Evolutionary conservation across 2,888 invertebrate genomes (phyloP).

Genomic region (Daptonema setosum): DNA sequence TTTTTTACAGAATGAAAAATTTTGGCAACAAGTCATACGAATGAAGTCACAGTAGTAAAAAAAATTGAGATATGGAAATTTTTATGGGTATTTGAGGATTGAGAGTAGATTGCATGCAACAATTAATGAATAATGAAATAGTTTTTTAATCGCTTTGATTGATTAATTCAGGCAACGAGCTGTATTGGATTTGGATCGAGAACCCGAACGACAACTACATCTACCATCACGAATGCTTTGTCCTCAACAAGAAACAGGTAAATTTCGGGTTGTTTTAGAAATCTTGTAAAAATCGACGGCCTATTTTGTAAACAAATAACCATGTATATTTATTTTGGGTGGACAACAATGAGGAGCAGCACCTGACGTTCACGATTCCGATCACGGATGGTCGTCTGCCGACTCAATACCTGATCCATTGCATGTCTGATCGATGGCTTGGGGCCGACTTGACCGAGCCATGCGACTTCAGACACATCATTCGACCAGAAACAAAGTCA

Average conservation of each 20-base stretch:
- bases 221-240: constrained; percentile 81
- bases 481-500: constrained; percentile 69
- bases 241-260: constrained; percentile 56
- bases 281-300: too few species aligned
- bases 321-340: too few species aligned
- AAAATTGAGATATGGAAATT: too few species aligned
- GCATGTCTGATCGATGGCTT: constrained; percentile 49
- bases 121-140: too few species aligned
- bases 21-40: too few species aligned
- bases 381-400: constrained; percentile 63
- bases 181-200: constrained; percentile 94
- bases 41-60: too few species aligned
- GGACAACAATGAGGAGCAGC: constrained; percentile 49
- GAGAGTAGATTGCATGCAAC: too few species aligned
- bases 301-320: too few species aligned
- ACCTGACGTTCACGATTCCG: constrained; percentile 80
- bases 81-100: too few species aligned
- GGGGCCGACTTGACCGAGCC: constrained; percentile 36
- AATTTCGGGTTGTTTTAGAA: too few species aligned
- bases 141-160: too few species aligned
- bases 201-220: constrained; percentile 79
- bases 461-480: constrained; percentile 54
- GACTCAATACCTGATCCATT: constrained; percentile 63
- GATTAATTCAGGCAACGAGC: constrained; percentile 49
- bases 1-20: too few species aligned